Evolutionary conservation across 2,888 invertebrate species (phyloP), one percentile per base, ranked within the genome.

Genomic region (Synergus laeviventris): DNA sequence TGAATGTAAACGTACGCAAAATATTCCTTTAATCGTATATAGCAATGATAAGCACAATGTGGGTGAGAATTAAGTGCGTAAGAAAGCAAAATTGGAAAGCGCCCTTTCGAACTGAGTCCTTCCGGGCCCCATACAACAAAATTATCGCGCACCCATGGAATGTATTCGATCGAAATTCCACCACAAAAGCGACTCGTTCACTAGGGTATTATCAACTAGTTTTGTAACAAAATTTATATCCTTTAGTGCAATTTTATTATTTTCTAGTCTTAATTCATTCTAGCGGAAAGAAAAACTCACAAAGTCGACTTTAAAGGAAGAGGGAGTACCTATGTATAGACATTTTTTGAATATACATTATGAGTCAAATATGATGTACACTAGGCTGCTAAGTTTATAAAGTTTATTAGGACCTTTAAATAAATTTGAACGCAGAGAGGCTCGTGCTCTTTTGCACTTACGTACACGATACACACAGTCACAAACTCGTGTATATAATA

Each of bases 31-130:
- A 81, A 81, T 70, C 45, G 38, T 70, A 21, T 45, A 64, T 18
- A 38, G 14, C 39, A 64, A 64, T n/a, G 39, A 31, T 64, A 64
- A 66, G 39, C 36, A 64, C 36, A 39, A 36, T 38, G 36, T 36
- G 39, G 31, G 24, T 56, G 18, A 14, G 39, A 42, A 66, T 77
- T 18, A n/a, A 59, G 56, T 21, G 56, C n/a, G 21, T 36, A 16
- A 61, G 73, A 79, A 62, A 79, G 78, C 78, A 82, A 82, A 83
- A 84, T 79, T 81, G 83, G 86, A 87, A 86, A 84, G 84, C 87
- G 89, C 89, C 89, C 89, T 86, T 89, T 87, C 84, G 85, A 86
- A 86, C 81, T 84, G 81, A 81, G 82, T 84, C 82, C 84, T 84
- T 82, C 83, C 83, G 83, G 89, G 88, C 88, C 88, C 89, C 87